Base-by-base conservation (phyloP, 2,797 vertebrate genomes). In the Hippoglossus hippoglossus region DNA sequence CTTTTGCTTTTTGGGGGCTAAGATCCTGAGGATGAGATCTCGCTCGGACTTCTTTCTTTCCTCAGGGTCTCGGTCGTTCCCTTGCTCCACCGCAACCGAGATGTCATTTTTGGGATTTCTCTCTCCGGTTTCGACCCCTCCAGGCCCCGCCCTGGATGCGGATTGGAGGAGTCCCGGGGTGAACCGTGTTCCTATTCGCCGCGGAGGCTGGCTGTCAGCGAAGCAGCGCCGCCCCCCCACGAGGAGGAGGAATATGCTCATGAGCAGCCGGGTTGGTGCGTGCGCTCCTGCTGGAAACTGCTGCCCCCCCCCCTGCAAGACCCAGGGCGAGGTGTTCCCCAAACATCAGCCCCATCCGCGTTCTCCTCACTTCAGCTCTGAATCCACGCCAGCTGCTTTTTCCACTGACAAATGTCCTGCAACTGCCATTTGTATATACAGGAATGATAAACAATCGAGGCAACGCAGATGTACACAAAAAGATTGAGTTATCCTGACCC, bases 41-140 rank as follows among this genome's bases (percentile, higher is more conserved):
- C 1, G 58, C 49, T 77, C 56, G 22, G 25, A 75, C 78, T 54
- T 25, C 50, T 64, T 53, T 22, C 62, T 82, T 71, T 79, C 67
- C 80, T 81, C 81, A 1, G 50, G 10, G 78, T 79, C 80, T 70
- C 87, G 19, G 79, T 81, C 72, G 58, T 68, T 82, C 82, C 73
- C 81, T 69, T 69, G 82, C 77, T 83, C 61, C 70, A 75, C 87
- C 86, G 87, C 83, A 88, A 68, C 86, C 85, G 82, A 90, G 85
- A 90, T 92, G 89, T 94, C 92, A 92, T 92, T 90, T 93, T 94
- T 82, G 85, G 85, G 89, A 89, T 88, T 87, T 81, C 84, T 91
- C 85, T 84, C 83, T 82, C 82, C 63, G 74, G 77, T 87, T 81
- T 89, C 83, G 73, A 77, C 50, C 63, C 58, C 18, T 49, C 18